Evolutionary conservation across 2,888 invertebrate genomes (phyloP).

Genomic region (Brachyptera risi): DNA sequence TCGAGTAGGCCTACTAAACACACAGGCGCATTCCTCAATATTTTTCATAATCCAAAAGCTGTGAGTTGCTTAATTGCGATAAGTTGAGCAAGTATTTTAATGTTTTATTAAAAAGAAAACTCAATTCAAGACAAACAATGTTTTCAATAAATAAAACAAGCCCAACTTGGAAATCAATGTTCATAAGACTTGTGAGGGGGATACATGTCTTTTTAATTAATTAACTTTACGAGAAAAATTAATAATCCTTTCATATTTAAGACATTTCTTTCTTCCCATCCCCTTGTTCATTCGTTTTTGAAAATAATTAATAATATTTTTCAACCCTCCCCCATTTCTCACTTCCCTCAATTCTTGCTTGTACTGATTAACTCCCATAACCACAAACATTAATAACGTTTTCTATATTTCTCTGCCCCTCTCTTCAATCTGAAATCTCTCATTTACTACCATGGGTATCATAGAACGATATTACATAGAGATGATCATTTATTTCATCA

Average conservation of each 20-base stretch:
- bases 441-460: too few relatives aligned
- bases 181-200: too few relatives aligned
- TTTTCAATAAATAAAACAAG: conserved; percentile 14
- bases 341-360: conserved; percentile 13
- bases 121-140: conserved; percentile 4
- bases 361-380: conserved; percentile 18
- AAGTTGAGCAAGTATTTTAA: conserved; percentile 4
- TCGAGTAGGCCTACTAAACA: too few relatives aligned
- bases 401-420: conserved; percentile 22
- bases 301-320: conserved; percentile 32
- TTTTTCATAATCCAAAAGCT: conserved; percentile 3
- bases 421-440: neutral
- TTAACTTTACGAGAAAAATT: conserved; percentile 30
- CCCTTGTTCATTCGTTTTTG: conserved; percentile 28
- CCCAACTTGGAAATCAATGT: conserved; percentile 9
- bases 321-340: conserved; percentile 11
- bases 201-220: conserved; percentile 31
- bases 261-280: conserved; percentile 26
- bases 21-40: too few relatives aligned
- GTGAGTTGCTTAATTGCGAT: conserved; percentile 4
- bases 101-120: conserved; percentile 10
- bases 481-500: too few relatives aligned
- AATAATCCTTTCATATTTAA: conserved; percentile 31
- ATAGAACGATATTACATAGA: too few relatives aligned
- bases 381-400: conserved; percentile 28